Evolutionary conservation across 2,113 vertebrate genomes (phyloP), one percentile per base, ranked within the genome.

Genomic region (Gopherus evgoodei): DNA sequence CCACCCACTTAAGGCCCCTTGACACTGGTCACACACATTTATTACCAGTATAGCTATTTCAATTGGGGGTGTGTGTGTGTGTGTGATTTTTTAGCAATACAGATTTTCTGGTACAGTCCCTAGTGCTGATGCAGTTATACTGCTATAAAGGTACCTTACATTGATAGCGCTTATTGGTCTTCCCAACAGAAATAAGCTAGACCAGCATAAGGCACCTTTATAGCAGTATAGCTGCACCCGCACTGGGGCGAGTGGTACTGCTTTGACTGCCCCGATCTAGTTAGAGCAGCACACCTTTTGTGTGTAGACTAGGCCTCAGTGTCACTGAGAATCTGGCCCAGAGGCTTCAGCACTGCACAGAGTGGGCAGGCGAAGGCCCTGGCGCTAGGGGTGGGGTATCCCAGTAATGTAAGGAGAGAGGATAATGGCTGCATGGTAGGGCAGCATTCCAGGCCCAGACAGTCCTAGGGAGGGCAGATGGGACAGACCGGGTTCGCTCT

Each of bases 401-500:
- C 31, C 12, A 19, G 7, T 29, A 72, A 3, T 9, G 21, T 50
- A 35, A 50, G 38, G 83, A 35, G 42, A n/a, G 3, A 2, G n/a
- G 42, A 6, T 14, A 76, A 19, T 65, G 79, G 52, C 31, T 17
- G 5, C 13, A 4, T 31, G 6, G 57, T 29, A 16, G 91, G 11
- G 59, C 35, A 31, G 56, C 35, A 35, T n/a, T 19, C 53, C 44
- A 10, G 47, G 65, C 21, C 5, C 53, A 38, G 31, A 57, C 54
- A 49, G 25, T 9, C 16, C 27, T 5, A 31, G 24, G 27, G 11
- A 11, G 4, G 17, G 50, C 11, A 9, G 2, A 42, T 12, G 3
- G 1, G 59, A 25, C 2, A 29, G 75, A 31, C 17, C 44, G 4
- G 0, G 19, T 22, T 54, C 1, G 11, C 9, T 8, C 54, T 13